Base-by-base conservation (phyloP, 1,140 invertebrate genomes). In the Ruditapes philippinarum region DNA sequence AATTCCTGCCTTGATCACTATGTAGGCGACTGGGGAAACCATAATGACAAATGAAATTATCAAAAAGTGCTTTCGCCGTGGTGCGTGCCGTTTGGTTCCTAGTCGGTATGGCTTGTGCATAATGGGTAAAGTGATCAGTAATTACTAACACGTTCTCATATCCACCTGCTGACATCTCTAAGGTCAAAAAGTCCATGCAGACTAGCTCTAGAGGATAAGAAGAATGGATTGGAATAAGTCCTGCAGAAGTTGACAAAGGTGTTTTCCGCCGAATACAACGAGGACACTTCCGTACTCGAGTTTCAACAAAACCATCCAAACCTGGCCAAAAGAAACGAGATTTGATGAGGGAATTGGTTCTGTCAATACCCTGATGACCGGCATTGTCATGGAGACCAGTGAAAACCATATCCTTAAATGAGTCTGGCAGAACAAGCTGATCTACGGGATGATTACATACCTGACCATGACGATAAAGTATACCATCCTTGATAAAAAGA, bases 1-100 rank as follows among this genome's bases (percentile, higher is more conserved):
- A 92, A 57, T 93, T 84, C 2, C 68, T n/a, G 31, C 95, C 96
- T 82, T 95, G 94, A 89, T 96, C 95, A 5, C 70, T 68, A 31
- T 90, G 82, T 9, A 89, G 62, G 22, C 83, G 33, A 7, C 60
- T 19, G 17, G 88, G 62, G 14, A 68, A 81, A 17, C 80, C 76
- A 84, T 85, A 91, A 25, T 85, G 79, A 22, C 81, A n/a, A 25
- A 89, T 70, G 36, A 68, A 85, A n/a, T 45, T 57, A 0, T 81
- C 79, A 36, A 87, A 85, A 25, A 92, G 25, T n/a, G 60, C 49
- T 76, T 88, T 73, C 7, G 89, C 84, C 22, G 89, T 84, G 11
- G 89, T 91, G 28, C 62, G 78, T 9, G 81, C 90, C 25, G 65
- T 60, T 33, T 89, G 74, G 40, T 91, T 91, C n/a, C 54, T 73